phyloP scores from a whole-genome alignment of 2,797 vertebrate species.

The Pangasius mekongensis region DNA sequence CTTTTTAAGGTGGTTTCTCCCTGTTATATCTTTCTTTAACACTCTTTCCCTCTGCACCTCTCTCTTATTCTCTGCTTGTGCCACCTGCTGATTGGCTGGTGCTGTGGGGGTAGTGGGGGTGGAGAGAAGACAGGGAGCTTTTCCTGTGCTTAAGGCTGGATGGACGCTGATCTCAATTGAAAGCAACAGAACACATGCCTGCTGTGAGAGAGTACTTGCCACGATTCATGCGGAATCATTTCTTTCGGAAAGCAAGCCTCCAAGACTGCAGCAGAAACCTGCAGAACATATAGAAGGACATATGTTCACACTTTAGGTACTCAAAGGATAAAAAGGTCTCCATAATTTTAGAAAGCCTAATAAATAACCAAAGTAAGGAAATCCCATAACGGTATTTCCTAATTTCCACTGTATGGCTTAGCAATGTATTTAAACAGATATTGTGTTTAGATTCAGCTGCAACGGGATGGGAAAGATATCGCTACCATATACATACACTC shows the following conservation, averaged over 20 bases:
- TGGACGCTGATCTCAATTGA: slow-evolving; percentile 81
- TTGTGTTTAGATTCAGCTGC: slow-evolving; percentile 15
- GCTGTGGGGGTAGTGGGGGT: slow-evolving; percentile 47
- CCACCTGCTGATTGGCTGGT: slow-evolving; percentile 73
- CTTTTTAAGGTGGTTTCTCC: slow-evolving; percentile 30
- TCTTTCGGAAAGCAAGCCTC: slow-evolving; percentile 84
- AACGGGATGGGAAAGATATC: slow-evolving; percentile 16
- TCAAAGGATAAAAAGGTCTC: not conserved
- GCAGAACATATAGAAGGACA: slow-evolving; percentile 51
- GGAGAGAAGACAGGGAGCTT: slow-evolving; percentile 58
- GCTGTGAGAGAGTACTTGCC: slow-evolving; percentile 80
- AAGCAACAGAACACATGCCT: slow-evolving; percentile 83
- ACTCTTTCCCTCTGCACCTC: slow-evolving; percentile 39
- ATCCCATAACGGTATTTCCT: not conserved
- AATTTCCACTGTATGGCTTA: not conserved
- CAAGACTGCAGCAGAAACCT: slow-evolving; percentile 83
- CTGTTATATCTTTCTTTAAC: slow-evolving; percentile 41
- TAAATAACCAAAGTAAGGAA: not conserved
- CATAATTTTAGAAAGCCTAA: not conserved
- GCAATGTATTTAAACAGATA: slow-evolving; percentile 5
- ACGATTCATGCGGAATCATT: slow-evolving; percentile 99
- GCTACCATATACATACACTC: not conserved
- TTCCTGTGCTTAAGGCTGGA: slow-evolving; percentile 82
- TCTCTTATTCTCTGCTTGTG: slow-evolving; percentile 43
- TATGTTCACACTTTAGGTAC: not conserved